phyloP scores from a whole-genome alignment of 2,113 vertebrate species.

The Acrocephalus arundinaceus region DNA sequence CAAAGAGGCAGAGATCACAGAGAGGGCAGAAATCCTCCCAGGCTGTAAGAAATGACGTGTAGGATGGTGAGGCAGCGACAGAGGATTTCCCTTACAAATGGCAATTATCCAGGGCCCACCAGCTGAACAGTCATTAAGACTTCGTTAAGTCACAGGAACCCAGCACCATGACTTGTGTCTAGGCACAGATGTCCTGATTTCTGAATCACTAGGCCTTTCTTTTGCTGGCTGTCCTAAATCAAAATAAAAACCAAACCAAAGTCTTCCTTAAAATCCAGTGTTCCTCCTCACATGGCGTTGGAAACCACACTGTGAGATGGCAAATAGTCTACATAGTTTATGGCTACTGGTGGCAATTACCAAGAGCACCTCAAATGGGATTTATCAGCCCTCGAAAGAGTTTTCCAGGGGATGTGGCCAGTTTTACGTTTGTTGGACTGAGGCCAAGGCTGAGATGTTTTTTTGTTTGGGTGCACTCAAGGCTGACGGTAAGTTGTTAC shows the following conservation, averaged over 20 bases:
- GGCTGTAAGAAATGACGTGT: not conserved
- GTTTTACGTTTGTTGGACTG: conserved; percentile 13
- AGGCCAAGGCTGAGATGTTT: not conserved
- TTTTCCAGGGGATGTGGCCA: conserved; percentile 32
- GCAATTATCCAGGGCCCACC: conserved; percentile 3
- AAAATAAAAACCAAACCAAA: not conserved
- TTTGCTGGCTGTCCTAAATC: not conserved
- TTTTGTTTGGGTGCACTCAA: not conserved
- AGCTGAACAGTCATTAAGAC: not conserved
- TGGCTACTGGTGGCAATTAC: conserved; percentile 2
- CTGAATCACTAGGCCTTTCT: not conserved
- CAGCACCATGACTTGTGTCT: not conserved
- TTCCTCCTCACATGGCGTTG: not conserved
- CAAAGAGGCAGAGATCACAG: not conserved
- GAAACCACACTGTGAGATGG: not conserved
- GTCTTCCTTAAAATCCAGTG: not conserved
- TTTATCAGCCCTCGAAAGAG: not conserved
- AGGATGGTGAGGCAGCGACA: not conserved
- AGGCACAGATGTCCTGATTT: not conserved
- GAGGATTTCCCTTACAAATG: conserved; percentile 32
- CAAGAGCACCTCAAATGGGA: conserved; percentile 4
- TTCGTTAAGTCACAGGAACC: not conserved
- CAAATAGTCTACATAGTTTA: conserved; percentile 33
- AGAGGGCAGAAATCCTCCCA: not conserved
- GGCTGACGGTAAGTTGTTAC: conserved; percentile 3